These are phyloP conservation scores for Aradus depressus DNA, from an alignment of 2,888 invertebrate genomes.

Conservation along the genomic window DNA sequence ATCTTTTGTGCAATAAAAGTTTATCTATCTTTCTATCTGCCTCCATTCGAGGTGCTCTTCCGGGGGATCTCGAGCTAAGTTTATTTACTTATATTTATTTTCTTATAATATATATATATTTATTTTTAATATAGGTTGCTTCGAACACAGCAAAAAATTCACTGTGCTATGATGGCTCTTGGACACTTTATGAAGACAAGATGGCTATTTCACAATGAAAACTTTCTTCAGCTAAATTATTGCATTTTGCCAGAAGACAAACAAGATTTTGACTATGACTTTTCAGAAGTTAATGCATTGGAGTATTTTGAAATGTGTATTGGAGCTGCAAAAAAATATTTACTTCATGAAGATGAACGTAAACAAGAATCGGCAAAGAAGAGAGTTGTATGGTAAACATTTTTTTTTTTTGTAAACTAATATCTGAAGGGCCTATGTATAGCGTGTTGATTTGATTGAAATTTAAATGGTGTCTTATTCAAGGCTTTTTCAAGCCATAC, in stretches of 20 bases:
- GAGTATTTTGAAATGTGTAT: slow-evolving; percentile 39
- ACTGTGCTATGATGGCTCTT: slow-evolving; percentile 58
- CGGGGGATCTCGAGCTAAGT: background rate
- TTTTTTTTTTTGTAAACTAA: background rate
- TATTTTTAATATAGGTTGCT: slow-evolving; percentile 50
- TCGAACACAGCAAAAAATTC: slow-evolving; percentile 69
- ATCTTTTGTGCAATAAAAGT: background rate
- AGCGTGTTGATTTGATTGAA: background rate
- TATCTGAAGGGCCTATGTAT: background rate
- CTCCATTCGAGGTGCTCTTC: background rate
- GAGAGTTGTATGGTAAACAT: slow-evolving; percentile 43
- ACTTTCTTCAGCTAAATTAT: slow-evolving; percentile 45
- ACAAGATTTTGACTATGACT: slow-evolving; percentile 48
- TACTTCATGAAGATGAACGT: slow-evolving; percentile 54
- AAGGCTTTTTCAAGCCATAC: background rate
- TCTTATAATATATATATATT: background rate
- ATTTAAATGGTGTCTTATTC: background rate
- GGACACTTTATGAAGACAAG: slow-evolving; percentile 61
- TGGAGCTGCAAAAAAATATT: slow-evolving; percentile 50
- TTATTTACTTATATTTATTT: background rate
- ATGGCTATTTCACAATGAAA: slow-evolving; percentile 63
- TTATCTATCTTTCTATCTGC: background rate
- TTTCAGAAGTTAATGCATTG: slow-evolving; percentile 41
- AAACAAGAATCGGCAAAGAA: slow-evolving; percentile 44
- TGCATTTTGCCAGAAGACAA: slow-evolving; percentile 42